These are phyloP conservation scores for Apamea epomidion DNA, from an alignment of 2,888 invertebrate species.

Conservation along the genomic window DNA sequence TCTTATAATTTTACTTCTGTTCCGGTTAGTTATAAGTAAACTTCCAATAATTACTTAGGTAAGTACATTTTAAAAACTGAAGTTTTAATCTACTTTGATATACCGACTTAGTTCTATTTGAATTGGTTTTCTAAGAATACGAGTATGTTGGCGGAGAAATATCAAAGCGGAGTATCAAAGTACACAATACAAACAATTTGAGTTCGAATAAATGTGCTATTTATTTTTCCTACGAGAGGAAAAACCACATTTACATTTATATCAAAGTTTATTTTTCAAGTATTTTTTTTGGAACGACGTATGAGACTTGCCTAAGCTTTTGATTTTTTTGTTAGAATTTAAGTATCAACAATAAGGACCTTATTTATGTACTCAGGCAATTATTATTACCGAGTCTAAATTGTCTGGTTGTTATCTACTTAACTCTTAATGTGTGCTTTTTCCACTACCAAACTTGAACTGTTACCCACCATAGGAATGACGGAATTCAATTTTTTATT, in stretches of 20 bases:
- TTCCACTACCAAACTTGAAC: background rate
- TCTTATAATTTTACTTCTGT: background rate
- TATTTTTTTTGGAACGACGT: background rate
- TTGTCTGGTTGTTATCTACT: background rate
- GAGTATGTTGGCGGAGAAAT: conserved; percentile 5
- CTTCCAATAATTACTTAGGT: background rate
- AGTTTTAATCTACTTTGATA: background rate
- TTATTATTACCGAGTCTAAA: background rate
- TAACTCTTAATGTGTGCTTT: background rate
- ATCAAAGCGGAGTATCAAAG: conserved; percentile 3
- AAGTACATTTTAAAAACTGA: background rate
- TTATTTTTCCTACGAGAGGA: background rate
- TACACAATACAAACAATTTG: background rate
- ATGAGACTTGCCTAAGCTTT: background rate
- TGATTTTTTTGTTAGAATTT: background rate
- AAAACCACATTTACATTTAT: conserved; percentile 17
- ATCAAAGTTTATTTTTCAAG: background rate
- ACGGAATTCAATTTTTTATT: background rate
- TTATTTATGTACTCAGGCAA: background rate
- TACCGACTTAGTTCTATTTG: background rate
- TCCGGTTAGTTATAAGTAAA: background rate
- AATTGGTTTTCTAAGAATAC: background rate
- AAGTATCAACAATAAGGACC: background rate
- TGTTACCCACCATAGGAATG: background rate
- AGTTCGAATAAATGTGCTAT: conserved; percentile 2